Evolutionary conservation across 2,797 vertebrate species (phyloP), one percentile per base, ranked within the genome.

Genomic region (Galagoides demidoff): DNA sequence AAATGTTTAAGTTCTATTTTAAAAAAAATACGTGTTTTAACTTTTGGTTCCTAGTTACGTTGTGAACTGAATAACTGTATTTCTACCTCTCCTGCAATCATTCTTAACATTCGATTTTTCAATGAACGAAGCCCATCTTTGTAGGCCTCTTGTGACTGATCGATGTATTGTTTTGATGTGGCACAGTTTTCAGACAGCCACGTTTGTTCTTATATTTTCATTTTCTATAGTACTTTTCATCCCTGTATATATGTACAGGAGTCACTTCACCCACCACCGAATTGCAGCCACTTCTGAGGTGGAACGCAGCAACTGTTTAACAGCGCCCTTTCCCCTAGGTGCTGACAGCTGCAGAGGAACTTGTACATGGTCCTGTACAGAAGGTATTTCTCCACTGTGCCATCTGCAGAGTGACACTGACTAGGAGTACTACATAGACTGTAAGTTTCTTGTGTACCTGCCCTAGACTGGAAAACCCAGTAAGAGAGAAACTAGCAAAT

Each of bases 171-270:
- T 96, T 88, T 92, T 81, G 63, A 82, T 76, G 94, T 97, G 95
- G 96, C 94, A 79, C n/a, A 74, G 59, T 93, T 97, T 93, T 95
- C 85, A 94, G 86, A 84, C 71, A 93, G 96, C 90, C 93, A 96
- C 96, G 85, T 89, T 90, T 93, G 96, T 96, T 97, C 77, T 97
- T 88, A 83, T 93, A 95, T 95, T 97, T 96, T 97, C 92, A 94
- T 96, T 96, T 95, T 96, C 95, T 98, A 92, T 97, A 98, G 96
- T 98, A 97, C 95, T 96, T 96, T 96, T 96, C 97, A 97, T 97
- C 97, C 97, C 97, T 98, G 97, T 98, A 98, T 98, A 90, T 97
- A 98, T 89, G 97, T 98, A 98, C 97, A 97, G 97, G 97, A 98
- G 90, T 98, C 97, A 98, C 97, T 98, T 97, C 97, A 98, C 97